Base-by-base conservation (phyloP, 2,888 invertebrate species). In the Chaitophorus viminalis region DNA sequence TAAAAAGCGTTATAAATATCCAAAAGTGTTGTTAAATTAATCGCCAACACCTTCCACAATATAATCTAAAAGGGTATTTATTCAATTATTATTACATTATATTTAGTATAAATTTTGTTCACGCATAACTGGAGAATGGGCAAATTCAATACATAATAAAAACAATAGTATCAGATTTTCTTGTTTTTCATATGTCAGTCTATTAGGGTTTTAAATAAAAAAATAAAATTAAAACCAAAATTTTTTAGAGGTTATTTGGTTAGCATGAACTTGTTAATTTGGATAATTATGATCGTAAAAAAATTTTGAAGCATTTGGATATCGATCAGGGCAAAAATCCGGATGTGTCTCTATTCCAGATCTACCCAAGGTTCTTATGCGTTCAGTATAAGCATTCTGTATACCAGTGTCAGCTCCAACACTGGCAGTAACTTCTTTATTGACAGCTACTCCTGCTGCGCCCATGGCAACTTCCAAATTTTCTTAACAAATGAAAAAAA, bases 401-500 rank as follows among this genome's bases (percentile, higher is more conserved):
- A 86, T 79, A n/a, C 29, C 72, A 2, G 60, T 29, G 5, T 86
- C 86, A 17, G 86, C 86, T 72, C 86, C 86, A 25, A 79, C 86
- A 60, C 21, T 79, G 25, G 86, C 39, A 25, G 72, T 86, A 3
- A 86, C 79, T 86, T 86, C 86, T 31, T 79, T 86, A 29, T 86
- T 86, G 14, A 86, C 52, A 31, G 92, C 91, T n/a, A 93, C 92
- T 31, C 93, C 93, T 8, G 93, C 92, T 29, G 92, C 91, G 2
- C 92, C 92, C 33, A 93, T 92, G 1, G 94, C 94, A 54, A 91
- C 90, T 21, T 90, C 90, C 83, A 93, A 90, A 60, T 92, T 91
- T 33, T 92, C 91, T 89, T 91, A 86, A 88, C n/a, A 82, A 8
- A 52, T 39, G 18, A n/a, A 72, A 60, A 29, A 52, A 33, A 65